Conservation (phyloP, 2,113 vertebrate species). For the Catharus bicknelli region DNA sequence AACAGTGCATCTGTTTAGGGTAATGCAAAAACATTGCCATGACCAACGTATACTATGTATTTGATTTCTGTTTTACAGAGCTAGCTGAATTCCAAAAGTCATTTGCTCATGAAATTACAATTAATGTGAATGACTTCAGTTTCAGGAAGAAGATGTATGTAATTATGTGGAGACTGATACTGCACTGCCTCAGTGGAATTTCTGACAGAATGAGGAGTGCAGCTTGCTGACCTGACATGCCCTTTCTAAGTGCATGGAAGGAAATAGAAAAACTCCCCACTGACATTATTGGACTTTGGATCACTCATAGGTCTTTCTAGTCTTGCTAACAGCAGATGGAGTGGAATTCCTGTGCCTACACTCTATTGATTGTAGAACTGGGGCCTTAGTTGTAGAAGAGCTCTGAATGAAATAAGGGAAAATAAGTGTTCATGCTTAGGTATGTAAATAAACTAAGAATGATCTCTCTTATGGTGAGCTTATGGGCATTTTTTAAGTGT, state of each 20-base stretch:
- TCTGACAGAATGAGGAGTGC: slow-evolving; percentile 24
- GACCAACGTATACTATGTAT: not conserved
- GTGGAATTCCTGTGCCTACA: not conserved
- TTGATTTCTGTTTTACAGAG: slow-evolving; percentile 28
- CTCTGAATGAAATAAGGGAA: not conserved
- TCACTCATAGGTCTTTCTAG: not conserved
- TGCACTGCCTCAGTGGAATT: slow-evolving; percentile 57
- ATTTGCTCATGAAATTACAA: slow-evolving; percentile 43
- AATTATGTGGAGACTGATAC: slow-evolving; percentile 38
- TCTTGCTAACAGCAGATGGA: not conserved
- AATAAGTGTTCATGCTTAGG: not conserved
- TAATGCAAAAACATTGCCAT: not conserved
- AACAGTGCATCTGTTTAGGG: not conserved
- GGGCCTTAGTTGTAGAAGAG: not conserved
- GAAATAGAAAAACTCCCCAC: not conserved
- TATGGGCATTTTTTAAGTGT: not conserved
- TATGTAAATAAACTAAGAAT: slow-evolving; percentile 28
- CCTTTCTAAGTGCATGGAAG: not conserved
- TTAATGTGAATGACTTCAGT: slow-evolving; percentile 44
- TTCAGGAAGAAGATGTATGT: slow-evolving; percentile 50
- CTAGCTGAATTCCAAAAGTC: slow-evolving; percentile 27
- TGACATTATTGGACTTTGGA: not conserved
- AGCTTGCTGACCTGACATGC: slow-evolving; percentile 22
- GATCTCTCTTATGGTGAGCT: not conserved
- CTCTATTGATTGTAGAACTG: not conserved